A percentile compares a stretch with the other conserved stretches of the same genome.
Conservation (phyloP, 1,140 invertebrate genomes). For the Thrips palmi region DNA sequence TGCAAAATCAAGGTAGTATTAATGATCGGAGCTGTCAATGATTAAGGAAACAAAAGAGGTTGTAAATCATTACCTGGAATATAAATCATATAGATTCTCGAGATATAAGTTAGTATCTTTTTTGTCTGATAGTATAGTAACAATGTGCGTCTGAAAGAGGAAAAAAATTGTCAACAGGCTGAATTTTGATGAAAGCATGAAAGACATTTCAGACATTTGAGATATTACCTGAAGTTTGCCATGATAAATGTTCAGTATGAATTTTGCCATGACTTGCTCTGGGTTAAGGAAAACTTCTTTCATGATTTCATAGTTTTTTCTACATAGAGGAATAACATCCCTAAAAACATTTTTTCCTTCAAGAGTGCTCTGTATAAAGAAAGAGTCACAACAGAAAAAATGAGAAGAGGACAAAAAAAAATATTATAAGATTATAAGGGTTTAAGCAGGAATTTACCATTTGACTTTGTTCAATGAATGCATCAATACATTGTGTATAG, state of each 20-base stretch:
- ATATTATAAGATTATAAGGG: constrained; percentile 5
- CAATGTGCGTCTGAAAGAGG: constrained; percentile 50
- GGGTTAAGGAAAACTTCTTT: constrained; percentile 90
- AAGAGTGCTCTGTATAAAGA: constrained; percentile 38
- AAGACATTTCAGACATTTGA: constrained; percentile 6
- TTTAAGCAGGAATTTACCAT: constrained; percentile 34
- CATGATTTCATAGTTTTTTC: constrained; percentile 73
- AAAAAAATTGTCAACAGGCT: constrained; percentile 8
- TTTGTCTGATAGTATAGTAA: constrained; percentile 56
- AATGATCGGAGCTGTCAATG: constrained; percentile 8
- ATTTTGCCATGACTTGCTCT: constrained; percentile 95
- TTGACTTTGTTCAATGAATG: constrained; percentile 93
- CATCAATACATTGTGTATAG: constrained; percentile 89
- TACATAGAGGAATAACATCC: constrained; percentile 78
- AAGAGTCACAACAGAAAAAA: constrained; percentile 12
- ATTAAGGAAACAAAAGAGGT: constrained; percentile 8
- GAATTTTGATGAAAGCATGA: neutral
- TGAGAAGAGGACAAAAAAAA: constrained; percentile 10
- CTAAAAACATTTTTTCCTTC: constrained; percentile 75
- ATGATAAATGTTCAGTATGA: constrained; percentile 92
- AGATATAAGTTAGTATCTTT: constrained; percentile 75
- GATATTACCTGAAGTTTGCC: constrained; percentile 52
- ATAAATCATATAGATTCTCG: constrained; percentile 71
- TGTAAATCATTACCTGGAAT: constrained; percentile 41
- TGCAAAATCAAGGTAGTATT: constrained; percentile 18